Base-by-base conservation (phyloP, 2,113 vertebrate genomes). In the Prietella phreatophila region DNA sequence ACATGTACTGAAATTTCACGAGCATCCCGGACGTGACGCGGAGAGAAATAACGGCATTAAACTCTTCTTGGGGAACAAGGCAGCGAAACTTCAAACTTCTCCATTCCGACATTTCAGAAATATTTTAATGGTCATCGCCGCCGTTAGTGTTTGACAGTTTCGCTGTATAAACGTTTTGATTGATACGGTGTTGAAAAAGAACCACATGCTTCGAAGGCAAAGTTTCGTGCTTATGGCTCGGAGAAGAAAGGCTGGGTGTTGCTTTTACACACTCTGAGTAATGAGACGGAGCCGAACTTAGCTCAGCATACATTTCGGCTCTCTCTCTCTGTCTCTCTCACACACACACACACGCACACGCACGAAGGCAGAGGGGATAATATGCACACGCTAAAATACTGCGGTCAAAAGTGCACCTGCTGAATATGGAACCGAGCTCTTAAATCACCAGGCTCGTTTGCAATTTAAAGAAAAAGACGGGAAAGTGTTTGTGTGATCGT, bases 361-460 rank as follows among this genome's bases (percentile, higher is more conserved):
- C 81, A 63, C 81, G 8, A 17, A 56, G 67, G 56, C 25, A 83
- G 20, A 90, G 55, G 63, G 60, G 76, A 84, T 85, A 78, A 85
- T 27, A 50, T 76, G 61, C 80, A 88, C 84, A 88, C 84, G 76
- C 69, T 69, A 86, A 84, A 73, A 88, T 17, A 67, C 71, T 76
- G 75, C 33, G 69, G 76, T 87, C 71, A 83, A 88, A 80, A 82
- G 14, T 83, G 86, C 86, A 90, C 87, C 88, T 90, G 91, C 65
- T 82, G 73, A 73, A 75, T 60, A 61, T 75, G 39, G n/a, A 83
- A 85, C 10, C 27, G 69, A 22, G 78, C 67, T 36, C 71, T 65
- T 85, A 86, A 88, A 89, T 89, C 79, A 87, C 71, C 30, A 58
- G 22, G 36, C 82, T 88, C 42, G 67, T 50, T 63, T 82, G 50